phyloP scores from a whole-genome alignment of 2,888 invertebrate species.

The Caenorhabditis imperialis region DNA sequence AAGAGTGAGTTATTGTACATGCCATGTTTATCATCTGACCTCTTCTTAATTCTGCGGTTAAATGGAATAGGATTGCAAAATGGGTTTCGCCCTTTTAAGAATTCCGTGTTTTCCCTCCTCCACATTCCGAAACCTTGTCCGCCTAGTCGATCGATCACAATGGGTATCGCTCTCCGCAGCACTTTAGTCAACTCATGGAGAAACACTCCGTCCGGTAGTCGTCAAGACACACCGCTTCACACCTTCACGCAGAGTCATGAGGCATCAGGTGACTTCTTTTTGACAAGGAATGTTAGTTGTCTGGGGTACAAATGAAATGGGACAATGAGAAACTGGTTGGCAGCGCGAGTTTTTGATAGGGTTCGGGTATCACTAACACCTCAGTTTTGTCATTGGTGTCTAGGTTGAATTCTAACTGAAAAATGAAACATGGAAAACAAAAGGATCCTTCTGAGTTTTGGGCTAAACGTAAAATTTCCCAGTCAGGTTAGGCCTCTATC shows the following conservation, averaged over 20 bases:
- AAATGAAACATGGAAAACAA: slow-evolving; percentile 19
- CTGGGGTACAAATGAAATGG: too few species aligned
- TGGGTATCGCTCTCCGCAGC: background rate
- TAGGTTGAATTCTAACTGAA: background rate
- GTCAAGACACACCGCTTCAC: slow-evolving; percentile 4
- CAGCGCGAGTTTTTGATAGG: too few species aligned
- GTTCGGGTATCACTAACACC: background rate
- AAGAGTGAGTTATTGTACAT: slow-evolving; percentile 47
- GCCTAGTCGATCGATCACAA: too few species aligned
- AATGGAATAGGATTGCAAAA: too few species aligned
- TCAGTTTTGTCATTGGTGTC: background rate
- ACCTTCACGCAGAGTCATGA: slow-evolving; percentile 2
- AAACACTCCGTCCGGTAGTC: slow-evolving; percentile 2
- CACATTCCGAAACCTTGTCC: background rate
- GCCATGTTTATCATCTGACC: too few species aligned
- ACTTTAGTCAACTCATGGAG: background rate
- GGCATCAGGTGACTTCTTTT: slow-evolving; percentile 16
- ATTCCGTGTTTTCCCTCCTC: background rate
- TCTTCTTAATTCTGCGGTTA: too few species aligned
- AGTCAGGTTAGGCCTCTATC: slow-evolving; percentile 24
- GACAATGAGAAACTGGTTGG: too few species aligned
- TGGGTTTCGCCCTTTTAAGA: background rate
- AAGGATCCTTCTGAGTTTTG: slow-evolving; percentile 22
- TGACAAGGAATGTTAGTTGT: too few species aligned
- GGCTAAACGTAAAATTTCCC: slow-evolving; percentile 36